Evolutionary conservation across 2,797 vertebrate species (phyloP).

Genomic region (Diplodus sargus): DNA sequence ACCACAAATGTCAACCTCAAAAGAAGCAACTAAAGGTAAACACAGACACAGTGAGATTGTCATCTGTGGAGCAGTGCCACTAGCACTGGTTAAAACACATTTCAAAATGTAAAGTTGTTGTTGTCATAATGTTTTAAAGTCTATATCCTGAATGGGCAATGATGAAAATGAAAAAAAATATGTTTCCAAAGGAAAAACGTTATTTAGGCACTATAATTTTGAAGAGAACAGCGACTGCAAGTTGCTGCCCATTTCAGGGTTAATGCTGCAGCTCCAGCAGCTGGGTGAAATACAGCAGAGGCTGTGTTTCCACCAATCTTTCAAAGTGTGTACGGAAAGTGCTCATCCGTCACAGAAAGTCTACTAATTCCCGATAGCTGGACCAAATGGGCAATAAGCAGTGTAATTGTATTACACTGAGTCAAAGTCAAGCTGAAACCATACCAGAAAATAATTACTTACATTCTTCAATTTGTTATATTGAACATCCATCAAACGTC

Average conservation of each 20-base stretch:
- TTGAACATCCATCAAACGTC: conserved; percentile 50
- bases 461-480: conserved; percentile 37
- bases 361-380: conserved; percentile 44
- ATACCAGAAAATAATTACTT: conserved; percentile 42
- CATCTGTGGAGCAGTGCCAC: background rate
- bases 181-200: background rate
- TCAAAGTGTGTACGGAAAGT: conserved; percentile 46
- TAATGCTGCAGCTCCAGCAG: conserved; percentile 24
- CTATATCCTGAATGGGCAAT: background rate
- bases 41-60: background rate
- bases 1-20: background rate
- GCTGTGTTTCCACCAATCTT: conserved; percentile 45
- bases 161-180: background rate
- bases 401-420: conserved; percentile 57
- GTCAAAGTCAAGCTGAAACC: conserved; percentile 59
- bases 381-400: conserved; percentile 64
- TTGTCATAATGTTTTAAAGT: too few species aligned
- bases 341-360: conserved; percentile 55
- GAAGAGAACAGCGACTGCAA: background rate
- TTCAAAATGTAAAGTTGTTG: background rate
- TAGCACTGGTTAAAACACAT: background rate
- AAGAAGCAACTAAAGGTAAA: background rate
- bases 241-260: conserved; percentile 24
- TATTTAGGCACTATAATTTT: background rate
- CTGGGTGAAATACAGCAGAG: conserved; percentile 28